Evolutionary conservation across 2,797 vertebrate species (phyloP).

Genomic region (Lateolabrax maculatus): DNA sequence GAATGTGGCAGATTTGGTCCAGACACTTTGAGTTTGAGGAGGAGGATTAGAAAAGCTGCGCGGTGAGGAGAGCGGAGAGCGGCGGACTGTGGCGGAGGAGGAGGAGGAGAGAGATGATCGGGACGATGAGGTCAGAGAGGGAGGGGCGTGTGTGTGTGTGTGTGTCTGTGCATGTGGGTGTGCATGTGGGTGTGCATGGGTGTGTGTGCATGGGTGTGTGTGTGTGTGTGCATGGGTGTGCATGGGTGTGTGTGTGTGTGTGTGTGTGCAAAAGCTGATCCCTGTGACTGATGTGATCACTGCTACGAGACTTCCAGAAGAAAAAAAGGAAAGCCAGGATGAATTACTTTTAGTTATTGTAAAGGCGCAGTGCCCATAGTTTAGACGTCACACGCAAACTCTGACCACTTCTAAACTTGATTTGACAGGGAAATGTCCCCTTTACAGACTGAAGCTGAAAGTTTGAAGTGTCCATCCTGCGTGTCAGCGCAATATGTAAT

Average conservation of each 20-base stretch:
- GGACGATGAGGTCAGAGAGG: conserved; percentile 76
- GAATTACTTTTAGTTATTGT: conserved; percentile 34
- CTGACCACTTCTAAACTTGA: neutral
- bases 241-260: conserved; percentile 10
- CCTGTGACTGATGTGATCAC: conserved; percentile 62
- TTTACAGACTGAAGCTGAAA: neutral
- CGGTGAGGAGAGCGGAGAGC: conserved; percentile 68
- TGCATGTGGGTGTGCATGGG: conserved; percentile 10
- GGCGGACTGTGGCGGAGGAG: conserved; percentile 62
- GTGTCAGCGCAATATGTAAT: neutral
- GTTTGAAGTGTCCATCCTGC: neutral
- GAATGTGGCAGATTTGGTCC: conserved; percentile 78
- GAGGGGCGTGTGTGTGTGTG: conserved; percentile 69
- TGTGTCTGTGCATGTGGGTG: neutral
- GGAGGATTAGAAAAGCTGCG: conserved; percentile 64
- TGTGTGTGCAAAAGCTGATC: conserved; percentile 41
- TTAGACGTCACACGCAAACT: conserved; percentile 28
- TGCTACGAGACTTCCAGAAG: conserved; percentile 28
- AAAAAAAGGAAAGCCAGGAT: conserved; percentile 27
- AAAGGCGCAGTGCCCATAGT: conserved; percentile 10
- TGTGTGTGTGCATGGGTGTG: too few relatives aligned
- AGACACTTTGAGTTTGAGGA: conserved; percentile 58
- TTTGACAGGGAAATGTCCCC: neutral
- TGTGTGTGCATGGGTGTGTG: conserved; percentile 15
- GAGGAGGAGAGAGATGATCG: conserved; percentile 61